Evolutionary conservation across 2,797 vertebrate species (phyloP).

Genomic region (Ctenopoma kingsleyae): DNA sequence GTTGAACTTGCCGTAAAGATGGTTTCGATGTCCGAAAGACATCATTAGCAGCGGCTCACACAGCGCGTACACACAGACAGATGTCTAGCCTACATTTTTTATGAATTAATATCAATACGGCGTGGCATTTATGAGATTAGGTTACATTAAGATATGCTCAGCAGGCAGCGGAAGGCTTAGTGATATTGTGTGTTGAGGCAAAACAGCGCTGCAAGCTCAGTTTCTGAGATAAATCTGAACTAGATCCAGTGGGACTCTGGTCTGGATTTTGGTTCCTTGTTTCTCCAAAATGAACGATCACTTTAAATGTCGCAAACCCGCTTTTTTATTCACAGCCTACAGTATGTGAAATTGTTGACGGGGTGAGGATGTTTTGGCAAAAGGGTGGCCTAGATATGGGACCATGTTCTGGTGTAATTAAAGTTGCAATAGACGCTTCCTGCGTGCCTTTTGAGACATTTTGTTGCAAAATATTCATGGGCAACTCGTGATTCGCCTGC

Average conservation of each 20-base stretch:
- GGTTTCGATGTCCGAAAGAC: constrained; percentile 23
- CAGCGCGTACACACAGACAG: constrained; percentile 59
- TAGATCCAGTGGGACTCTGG: constrained; percentile 56
- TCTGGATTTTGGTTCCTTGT: constrained; percentile 63
- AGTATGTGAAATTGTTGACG: constrained; percentile 42
- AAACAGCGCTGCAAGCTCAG: constrained; percentile 59
- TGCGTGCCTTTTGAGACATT: constrained; percentile 66
- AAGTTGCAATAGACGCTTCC: constrained; percentile 79
- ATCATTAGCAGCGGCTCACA: constrained; percentile 30
- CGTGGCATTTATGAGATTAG: constrained; percentile 63
- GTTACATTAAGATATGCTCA: constrained; percentile 53
- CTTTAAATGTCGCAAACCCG: constrained; percentile 62
- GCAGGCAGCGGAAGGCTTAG: constrained; percentile 41
- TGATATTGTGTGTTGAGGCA: constrained; percentile 50
- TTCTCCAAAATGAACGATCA: constrained; percentile 69
- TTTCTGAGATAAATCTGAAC: constrained; percentile 65
- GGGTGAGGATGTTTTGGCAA: constrained; percentile 49
- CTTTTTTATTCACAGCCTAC: constrained; percentile 8
- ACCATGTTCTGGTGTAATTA: constrained; percentile 72
- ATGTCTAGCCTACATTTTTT: constrained; percentile 69
- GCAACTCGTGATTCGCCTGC: constrained; percentile 53
- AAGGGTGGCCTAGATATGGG: constrained; percentile 71
- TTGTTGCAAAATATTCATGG: constrained; percentile 68
- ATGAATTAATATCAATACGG: constrained; percentile 70
- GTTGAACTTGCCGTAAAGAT: constrained; percentile 46